Base-by-base conservation (phyloP, 1,140 invertebrate species). In the Arion vulgaris region DNA sequence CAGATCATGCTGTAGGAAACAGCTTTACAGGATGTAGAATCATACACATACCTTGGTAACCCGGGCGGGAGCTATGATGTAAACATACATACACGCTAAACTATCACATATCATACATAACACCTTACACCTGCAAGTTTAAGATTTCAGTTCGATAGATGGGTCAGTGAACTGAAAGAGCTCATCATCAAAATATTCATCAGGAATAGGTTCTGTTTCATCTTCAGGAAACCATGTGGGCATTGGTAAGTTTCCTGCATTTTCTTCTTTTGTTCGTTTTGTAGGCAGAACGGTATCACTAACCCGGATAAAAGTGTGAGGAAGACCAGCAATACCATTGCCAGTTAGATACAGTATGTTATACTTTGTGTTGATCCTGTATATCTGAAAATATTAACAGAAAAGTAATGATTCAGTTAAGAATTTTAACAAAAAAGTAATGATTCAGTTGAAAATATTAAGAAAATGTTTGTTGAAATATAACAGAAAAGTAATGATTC, bases 341-440 rank as follows among this genome's bases (percentile, higher is more conserved):
- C 97, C 97, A 85, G 94, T 91, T 17, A 98, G 95, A 94, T 96
- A 99, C 34, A 99, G 93, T 0, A 99, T 95, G 93, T 99, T 98
- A 90, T 97, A 95, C 90, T 97, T 97, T 23, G 96, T 97, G 91
- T 99, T 98, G 57, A 99, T 97, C 84, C 98, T 94, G 91, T 96
- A 94, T 86, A 99, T 95, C 95, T 95, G 88, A 38, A 41, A 57
- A 74, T n/a, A n/a, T 15, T 19, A 49, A 49, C 45, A 49, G 19
- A 9, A 49, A 49, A 49, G 36, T 26, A 23, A 1, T 23, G n/a
- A n/a, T n/a, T n/a, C n/a, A n/a, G n/a, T n/a, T n/a, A n/a, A 77
- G 49, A 77, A 53, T 2, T n/a, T 2, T 51, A 53, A 74, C 0
- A 1, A 39, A 74, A 39, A 74, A 39, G 41, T 26, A 74, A 39